Percentiles rank a stretch among this genome's conserved stretches.
Evolutionary conservation across 2,113 vertebrate species (phyloP).

Genomic region (Corynorhinus townsendii): DNA sequence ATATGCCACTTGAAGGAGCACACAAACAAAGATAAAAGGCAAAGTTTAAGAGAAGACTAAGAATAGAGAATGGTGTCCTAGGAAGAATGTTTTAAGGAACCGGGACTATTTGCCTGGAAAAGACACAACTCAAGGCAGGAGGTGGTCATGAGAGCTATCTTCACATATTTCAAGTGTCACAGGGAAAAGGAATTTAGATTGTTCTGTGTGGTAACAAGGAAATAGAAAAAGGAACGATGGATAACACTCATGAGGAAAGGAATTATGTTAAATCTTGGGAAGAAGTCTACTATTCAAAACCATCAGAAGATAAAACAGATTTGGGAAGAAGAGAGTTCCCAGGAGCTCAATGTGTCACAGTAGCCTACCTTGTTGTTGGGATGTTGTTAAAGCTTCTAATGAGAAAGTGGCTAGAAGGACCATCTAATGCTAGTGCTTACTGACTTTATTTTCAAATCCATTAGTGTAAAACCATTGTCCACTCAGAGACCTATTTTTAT

Average conservation of each 20-base stretch:
- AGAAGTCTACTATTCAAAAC: conserved; percentile 16
- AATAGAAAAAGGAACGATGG: not conserved
- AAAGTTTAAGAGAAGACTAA: not conserved
- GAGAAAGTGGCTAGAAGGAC: not conserved
- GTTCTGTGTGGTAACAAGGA: not conserved
- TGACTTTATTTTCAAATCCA: conserved; percentile 35
- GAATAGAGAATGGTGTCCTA: not conserved
- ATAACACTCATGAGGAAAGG: conserved; percentile 28
- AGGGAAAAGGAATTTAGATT: not conserved
- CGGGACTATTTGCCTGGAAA: not conserved
- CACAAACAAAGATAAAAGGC: not conserved
- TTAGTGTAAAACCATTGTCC: not conserved
- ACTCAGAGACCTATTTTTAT: conserved; percentile 25
- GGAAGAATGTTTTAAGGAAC: not conserved
- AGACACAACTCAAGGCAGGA: not conserved
- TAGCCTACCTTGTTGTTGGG: not conserved
- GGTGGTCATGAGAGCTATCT: not conserved
- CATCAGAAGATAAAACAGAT: not conserved
- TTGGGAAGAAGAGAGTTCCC: conserved; percentile 11
- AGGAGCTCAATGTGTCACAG: not conserved
- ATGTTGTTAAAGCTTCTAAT: not conserved
- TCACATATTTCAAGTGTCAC: not conserved
- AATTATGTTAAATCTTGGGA: not conserved
- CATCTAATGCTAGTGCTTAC: not conserved
- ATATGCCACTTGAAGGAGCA: not conserved